These are phyloP conservation scores for Odontamblyopus lacepedii DNA, from an alignment of 2,797 vertebrate species.

Conservation along the genomic window DNA sequence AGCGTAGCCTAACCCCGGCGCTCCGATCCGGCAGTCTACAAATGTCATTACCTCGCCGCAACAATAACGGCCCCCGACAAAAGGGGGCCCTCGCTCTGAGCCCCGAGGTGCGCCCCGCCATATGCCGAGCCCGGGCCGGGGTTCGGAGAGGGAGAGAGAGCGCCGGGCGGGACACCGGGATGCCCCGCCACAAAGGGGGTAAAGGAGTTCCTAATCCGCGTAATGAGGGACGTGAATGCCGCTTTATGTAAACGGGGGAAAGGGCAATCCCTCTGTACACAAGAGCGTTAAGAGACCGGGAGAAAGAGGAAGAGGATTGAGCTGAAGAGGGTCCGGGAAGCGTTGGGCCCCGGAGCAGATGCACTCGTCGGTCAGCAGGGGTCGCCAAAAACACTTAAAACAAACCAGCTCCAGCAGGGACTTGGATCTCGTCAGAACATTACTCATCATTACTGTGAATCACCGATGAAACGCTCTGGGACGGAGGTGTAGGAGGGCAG, in stretches of 20 bases:
- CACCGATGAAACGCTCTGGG: no score
- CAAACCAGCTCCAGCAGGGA: not conserved
- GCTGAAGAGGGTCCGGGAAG: not conserved
- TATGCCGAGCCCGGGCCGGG: conserved; percentile 87
- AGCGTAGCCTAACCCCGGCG: conserved; percentile 87
- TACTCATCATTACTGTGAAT: no score
- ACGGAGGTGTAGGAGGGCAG: no score
- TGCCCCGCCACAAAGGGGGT: conserved; percentile 63
- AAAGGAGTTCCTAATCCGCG: conserved; percentile 78
- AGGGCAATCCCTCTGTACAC: conserved; percentile 82
- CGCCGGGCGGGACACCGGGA: conserved; percentile 65
- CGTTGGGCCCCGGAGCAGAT: no score
- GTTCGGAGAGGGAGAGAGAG: conserved; percentile 39
- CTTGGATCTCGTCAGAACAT: no score
- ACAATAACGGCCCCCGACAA: conserved; percentile 96
- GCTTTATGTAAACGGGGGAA: conserved; percentile 81
- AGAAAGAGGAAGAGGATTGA: conserved; percentile 25
- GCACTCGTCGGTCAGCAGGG: not conserved
- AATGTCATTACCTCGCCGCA: conserved; percentile 95
- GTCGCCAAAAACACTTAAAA: not conserved
- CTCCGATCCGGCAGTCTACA: conserved; percentile 92
- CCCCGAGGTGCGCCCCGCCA: conserved; percentile 80
- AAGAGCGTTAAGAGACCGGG: conserved; percentile 58
- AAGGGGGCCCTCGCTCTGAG: conserved; percentile 83
- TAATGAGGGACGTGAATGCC: conserved; percentile 83